Percentiles rank a stretch among this genome's conserved stretches.
These are phyloP conservation scores for Nematopogon swammerdamellus DNA, from an alignment of 2,888 invertebrate genomes.

Conservation along the genomic window DNA sequence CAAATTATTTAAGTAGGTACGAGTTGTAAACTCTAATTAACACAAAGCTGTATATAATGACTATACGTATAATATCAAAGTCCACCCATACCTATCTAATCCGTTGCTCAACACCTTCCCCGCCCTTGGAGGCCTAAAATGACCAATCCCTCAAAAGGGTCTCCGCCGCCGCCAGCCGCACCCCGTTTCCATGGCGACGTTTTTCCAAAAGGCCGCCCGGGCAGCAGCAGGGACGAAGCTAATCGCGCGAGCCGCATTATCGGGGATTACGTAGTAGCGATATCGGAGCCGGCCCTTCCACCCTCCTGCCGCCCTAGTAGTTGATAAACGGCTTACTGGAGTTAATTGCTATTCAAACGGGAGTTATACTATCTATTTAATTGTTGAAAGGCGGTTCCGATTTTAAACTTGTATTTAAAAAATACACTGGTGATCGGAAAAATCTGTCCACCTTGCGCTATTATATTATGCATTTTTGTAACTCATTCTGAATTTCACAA, in stretches of 20 bases:
- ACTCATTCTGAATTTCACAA: no score
- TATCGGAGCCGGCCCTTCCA: not conserved
- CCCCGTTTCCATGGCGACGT: not conserved
- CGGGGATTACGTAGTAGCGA: slow-evolving; percentile 17
- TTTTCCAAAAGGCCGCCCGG: not conserved
- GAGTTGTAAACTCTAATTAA: no score
- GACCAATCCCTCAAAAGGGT: not conserved
- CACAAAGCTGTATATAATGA: no score
- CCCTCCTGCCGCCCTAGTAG: not conserved
- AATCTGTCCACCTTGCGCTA: no score
- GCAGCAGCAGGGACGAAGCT: slow-evolving; percentile 12
- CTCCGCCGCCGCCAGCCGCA: not conserved
- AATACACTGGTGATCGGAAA: no score
- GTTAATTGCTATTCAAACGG: not conserved
- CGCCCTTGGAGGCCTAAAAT: not conserved
- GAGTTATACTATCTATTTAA: not conserved
- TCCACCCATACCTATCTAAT: no score
- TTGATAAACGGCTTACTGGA: not conserved
- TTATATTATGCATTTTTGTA: no score
- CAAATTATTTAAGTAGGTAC: no score
- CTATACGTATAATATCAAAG: no score
- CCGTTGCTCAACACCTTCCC: no score
- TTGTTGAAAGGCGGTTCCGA: not conserved
- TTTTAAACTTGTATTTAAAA: no score
- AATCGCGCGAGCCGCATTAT: slow-evolving; percentile 51